Conservation (phyloP, 2,888 invertebrate genomes). For the Leucania comma region DNA sequence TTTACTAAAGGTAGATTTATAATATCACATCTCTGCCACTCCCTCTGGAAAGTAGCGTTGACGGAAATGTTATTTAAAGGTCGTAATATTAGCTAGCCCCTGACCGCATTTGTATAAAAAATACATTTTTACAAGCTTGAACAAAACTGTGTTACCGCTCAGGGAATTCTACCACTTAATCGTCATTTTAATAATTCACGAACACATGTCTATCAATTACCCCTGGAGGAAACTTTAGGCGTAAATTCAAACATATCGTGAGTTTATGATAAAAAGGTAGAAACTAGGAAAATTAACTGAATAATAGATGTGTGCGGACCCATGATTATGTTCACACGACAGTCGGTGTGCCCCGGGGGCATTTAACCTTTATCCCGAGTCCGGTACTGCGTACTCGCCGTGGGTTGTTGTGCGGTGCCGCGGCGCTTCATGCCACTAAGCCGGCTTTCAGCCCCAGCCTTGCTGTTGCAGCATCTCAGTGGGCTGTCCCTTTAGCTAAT, state of each 20-base stretch:
- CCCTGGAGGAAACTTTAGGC: constrained; percentile 56
- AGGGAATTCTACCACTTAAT: constrained; percentile 52
- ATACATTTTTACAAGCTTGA: constrained; percentile 35
- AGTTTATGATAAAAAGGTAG: constrained; percentile 64
- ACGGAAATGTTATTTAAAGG: constrained; percentile 12
- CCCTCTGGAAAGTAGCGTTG: constrained; percentile 1
- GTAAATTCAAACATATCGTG: constrained; percentile 64
- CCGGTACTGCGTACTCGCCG: constrained; percentile 18
- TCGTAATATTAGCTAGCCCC: constrained; percentile 24
- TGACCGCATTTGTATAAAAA: constrained; percentile 35
- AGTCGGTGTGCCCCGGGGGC: constrained; percentile 52
- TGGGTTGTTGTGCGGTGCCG: constrained; percentile 30
- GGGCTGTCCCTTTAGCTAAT: constrained; percentile 34
- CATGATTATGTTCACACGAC: constrained; percentile 66
- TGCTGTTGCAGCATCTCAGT: constrained; percentile 47
- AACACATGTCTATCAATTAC: constrained; percentile 63
- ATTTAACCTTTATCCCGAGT: constrained; percentile 59
- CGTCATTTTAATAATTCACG: constrained; percentile 64
- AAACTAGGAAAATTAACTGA: constrained; percentile 67
- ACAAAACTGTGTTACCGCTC: constrained; percentile 46
- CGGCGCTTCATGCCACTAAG: constrained; percentile 49
- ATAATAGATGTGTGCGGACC: constrained; percentile 64
- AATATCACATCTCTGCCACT: neutral
- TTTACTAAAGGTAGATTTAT: neutral
- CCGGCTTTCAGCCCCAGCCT: constrained; percentile 58